Evolutionary conservation across 1,140 invertebrate genomes (phyloP).

Genomic region (Scaptomyza graminum): DNA sequence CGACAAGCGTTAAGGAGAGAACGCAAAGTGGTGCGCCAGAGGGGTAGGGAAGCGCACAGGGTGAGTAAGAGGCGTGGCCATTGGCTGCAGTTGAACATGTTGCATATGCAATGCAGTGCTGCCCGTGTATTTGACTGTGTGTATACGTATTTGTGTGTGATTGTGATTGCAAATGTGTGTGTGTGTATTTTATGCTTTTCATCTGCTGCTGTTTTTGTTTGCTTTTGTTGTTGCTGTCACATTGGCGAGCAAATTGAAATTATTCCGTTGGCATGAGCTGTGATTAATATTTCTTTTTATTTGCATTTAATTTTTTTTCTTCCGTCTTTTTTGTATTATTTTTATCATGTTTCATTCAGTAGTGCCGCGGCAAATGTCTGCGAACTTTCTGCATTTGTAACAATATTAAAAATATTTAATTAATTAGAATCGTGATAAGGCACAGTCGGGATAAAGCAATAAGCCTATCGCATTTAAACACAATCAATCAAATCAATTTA

Average conservation of each 20-base stretch:
- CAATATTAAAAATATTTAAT: constrained; percentile 19
- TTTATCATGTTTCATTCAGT: not conserved
- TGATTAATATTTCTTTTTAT: constrained; percentile 72
- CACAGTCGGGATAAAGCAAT: not conserved
- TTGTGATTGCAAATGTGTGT: constrained; percentile 27
- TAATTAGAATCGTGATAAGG: constrained; percentile 11
- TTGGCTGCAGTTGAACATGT: constrained; percentile 67
- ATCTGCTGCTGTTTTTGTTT: constrained; percentile 58
- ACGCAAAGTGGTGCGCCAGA: not conserved
- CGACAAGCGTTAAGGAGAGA: constrained; percentile 74
- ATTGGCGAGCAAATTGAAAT: constrained; percentile 76
- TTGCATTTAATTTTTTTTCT: constrained; percentile 24
- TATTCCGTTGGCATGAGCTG: constrained; percentile 62
- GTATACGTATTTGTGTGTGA: constrained; percentile 6
- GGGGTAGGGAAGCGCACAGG: not conserved
- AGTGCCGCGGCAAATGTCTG: not conserved
- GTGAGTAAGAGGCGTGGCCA: constrained; percentile 30
- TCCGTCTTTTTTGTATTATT: not conserved
- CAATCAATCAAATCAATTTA: no score
- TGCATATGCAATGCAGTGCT: constrained; percentile 68
- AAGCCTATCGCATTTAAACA: not conserved
- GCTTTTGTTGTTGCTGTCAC: constrained; percentile 65
- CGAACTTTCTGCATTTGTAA: not conserved
- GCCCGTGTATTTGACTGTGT: not conserved
- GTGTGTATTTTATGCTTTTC: constrained; percentile 62